A percentile compares a stretch with the other conserved stretches of the same genome.
These are phyloP conservation scores for Cynopterus sphinx DNA, from an alignment of 2,797 vertebrate genomes.

Conservation along the genomic window DNA sequence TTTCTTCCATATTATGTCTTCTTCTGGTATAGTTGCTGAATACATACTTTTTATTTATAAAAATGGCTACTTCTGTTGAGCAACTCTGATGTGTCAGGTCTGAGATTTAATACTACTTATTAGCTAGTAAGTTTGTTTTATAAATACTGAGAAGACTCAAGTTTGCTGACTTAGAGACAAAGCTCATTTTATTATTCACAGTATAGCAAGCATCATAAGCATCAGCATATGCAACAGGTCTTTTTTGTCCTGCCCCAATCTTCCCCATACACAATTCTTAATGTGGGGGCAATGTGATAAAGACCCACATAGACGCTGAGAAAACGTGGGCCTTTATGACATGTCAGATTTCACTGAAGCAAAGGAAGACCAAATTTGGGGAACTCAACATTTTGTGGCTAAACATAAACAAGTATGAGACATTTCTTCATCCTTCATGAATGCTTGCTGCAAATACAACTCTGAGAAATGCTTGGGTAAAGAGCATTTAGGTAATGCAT, in stretches of 20 bases:
- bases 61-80: not conserved
- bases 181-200: not conserved
- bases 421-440: not conserved
- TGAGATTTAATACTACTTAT: not conserved
- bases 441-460: not conserved
- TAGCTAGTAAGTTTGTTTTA: not conserved
- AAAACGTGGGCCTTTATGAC: too few relatives aligned
- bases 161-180: not conserved
- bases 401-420: not conserved
- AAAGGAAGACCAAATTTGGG: not conserved
- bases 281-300: not conserved
- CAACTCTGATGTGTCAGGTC: not conserved
- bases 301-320: fast-evolving
- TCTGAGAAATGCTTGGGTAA: not conserved
- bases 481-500: not conserved
- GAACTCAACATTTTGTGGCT: not conserved
- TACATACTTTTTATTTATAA: not conserved
- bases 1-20: not conserved
- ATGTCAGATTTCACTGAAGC: not conserved
- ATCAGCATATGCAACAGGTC: not conserved
- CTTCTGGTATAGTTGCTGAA: not conserved
- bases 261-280: not conserved
- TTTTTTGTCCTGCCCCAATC: not conserved
- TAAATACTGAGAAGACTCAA: not conserved
- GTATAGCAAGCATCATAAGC: not conserved